A percentile compares a stretch with the other conserved stretches of the same genome.
Evolutionary conservation across 2,797 vertebrate genomes (phyloP).

Genomic region (Eidolon dupreanum): DNA sequence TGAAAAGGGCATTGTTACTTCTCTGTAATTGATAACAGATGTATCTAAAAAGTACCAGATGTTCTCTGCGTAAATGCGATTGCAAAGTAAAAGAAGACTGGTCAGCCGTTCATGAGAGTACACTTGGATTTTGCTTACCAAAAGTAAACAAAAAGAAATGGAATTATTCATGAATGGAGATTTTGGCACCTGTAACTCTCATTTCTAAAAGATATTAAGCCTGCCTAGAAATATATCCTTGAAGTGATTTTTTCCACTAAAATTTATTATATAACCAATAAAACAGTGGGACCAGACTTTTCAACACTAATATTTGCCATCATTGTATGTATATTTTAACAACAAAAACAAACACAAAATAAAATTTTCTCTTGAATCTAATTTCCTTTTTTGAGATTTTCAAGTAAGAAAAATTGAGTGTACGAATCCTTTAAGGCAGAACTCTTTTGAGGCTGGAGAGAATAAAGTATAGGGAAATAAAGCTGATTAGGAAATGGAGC

Average conservation of each 20-base stretch:
- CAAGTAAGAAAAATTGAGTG: background rate
- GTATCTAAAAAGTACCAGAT: background rate
- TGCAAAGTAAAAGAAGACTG: background rate
- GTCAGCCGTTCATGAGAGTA: background rate
- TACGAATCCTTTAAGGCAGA: background rate
- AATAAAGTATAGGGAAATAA: background rate
- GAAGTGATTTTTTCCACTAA: background rate
- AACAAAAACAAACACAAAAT: background rate
- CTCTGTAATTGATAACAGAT: background rate
- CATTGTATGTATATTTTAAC: background rate
- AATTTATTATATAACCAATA: background rate
- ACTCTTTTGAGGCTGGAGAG: background rate
- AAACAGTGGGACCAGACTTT: background rate
- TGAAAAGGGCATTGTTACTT: background rate
- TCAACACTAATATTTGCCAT: background rate
- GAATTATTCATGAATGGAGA: background rate
- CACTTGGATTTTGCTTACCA: background rate
- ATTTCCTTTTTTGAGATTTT: background rate
- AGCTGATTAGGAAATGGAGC: background rate
- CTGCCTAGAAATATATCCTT: background rate
- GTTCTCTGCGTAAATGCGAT: background rate
- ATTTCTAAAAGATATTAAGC: background rate
- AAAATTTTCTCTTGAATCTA: background rate
- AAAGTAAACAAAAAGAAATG: conserved; percentile 21
- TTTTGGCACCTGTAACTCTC: background rate